These are phyloP conservation scores for Hapalemur alaotrensis DNA, from an alignment of 2,797 vertebrate genomes.

Conservation along the genomic window DNA sequence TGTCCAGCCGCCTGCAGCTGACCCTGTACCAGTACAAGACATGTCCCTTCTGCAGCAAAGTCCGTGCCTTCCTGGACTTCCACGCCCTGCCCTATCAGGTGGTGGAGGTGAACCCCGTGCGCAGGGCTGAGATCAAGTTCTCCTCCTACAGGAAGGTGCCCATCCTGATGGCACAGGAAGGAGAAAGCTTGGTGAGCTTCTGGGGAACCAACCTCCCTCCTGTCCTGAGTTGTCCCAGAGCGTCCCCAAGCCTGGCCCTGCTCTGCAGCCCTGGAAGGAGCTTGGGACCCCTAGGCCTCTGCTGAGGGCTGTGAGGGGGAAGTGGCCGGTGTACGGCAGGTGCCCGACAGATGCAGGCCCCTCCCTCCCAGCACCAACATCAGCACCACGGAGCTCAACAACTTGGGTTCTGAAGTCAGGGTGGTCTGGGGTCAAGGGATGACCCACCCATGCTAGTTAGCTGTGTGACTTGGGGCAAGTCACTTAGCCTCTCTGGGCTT, in stretches of 20 bases:
- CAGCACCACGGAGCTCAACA: background rate
- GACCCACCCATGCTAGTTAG: background rate
- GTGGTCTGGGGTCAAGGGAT: background rate
- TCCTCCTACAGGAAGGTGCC: conserved; percentile 97
- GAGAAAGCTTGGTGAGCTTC: conserved; percentile 87
- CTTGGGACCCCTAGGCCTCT: background rate
- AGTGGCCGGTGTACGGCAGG: background rate
- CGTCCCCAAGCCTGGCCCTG: background rate
- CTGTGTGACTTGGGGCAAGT: background rate
- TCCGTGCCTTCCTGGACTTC: conserved; percentile 96
- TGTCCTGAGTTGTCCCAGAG: background rate
- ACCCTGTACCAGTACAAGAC: conserved; percentile 98
- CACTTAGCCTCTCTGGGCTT: background rate
- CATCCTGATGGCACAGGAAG: conserved; percentile 90
- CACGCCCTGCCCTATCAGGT: conserved; percentile 92
- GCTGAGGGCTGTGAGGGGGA: background rate
- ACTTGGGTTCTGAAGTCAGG: background rate
- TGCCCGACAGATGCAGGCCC: background rate
- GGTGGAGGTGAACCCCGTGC: conserved; percentile 97
- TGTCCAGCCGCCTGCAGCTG: conserved; percentile 83
- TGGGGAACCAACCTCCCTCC: background rate
- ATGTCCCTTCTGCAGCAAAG: conserved; percentile 99
- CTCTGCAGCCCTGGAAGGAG: background rate
- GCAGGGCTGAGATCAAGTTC: conserved; percentile 96
- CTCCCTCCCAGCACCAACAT: background rate